Percentiles rank a stretch among this genome's conserved stretches.
Evolutionary conservation across 1,140 invertebrate species (phyloP).

Genomic region (Penaeus vannamei): DNA sequence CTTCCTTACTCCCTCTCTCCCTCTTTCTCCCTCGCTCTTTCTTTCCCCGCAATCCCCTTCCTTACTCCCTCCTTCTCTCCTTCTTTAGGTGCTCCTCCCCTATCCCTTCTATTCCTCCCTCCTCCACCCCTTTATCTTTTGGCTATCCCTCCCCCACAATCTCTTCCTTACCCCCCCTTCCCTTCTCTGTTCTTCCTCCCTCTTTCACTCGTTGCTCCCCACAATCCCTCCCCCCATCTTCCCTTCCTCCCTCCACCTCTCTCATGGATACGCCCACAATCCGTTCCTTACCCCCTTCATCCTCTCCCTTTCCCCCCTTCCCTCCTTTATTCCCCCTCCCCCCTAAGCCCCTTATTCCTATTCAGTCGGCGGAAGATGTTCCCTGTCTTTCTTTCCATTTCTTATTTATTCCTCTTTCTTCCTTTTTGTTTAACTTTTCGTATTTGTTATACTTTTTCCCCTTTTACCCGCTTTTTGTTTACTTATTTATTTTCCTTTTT

Average conservation of each 20-base stretch:
- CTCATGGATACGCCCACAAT: no score
- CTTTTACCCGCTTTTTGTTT: no score
- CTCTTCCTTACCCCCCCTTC: constrained; percentile 10
- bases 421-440: no score
- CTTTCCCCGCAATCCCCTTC: neutral
- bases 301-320: constrained; percentile 5
- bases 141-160: neutral
- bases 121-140: neutral
- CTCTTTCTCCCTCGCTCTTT: neutral
- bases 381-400: no score
- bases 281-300: neutral
- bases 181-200: neutral
- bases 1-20: neutral
- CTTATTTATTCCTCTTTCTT: no score
- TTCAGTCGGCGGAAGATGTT: no score
- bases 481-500: no score
- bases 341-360: no score
- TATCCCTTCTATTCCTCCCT: neutral
- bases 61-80: neutral
- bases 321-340: constrained; percentile 16
- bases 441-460: no score
- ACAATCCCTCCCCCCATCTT: no score
- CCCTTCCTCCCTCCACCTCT: no score
- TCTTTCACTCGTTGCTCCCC: neutral
- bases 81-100: no score